A percentile compares a stretch with the other conserved stretches of the same genome.
Conservation (phyloP, 2,888 invertebrate genomes). For the Sinotaia quadrata region DNA sequence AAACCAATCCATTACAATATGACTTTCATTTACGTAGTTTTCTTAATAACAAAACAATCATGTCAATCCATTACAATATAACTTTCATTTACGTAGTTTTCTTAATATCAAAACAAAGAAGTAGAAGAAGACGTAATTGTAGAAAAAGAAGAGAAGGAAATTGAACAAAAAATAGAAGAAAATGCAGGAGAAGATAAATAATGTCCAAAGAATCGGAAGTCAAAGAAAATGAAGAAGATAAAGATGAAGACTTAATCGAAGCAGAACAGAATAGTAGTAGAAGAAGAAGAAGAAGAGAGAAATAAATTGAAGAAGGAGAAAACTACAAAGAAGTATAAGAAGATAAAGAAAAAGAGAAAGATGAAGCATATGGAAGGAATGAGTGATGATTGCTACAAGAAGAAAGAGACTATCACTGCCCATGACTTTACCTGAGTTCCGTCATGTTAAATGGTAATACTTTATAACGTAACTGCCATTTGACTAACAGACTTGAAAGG, state of each 20-base stretch:
- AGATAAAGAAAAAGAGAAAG: not conserved
- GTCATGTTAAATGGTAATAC: no score
- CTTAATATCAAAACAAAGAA: constrained; percentile 74
- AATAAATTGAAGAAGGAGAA: not conserved
- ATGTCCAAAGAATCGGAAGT: not conserved
- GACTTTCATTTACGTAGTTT: no score
- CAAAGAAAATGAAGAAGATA: not conserved
- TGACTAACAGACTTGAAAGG: no score
- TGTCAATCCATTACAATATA: no score
- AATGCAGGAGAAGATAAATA: constrained; percentile 80
- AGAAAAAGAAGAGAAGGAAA: constrained; percentile 79
- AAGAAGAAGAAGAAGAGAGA: not conserved
- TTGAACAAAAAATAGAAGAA: constrained; percentile 90
- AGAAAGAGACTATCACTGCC: no score
- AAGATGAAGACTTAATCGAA: not conserved
- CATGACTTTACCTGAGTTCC: no score
- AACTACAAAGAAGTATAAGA: not conserved
- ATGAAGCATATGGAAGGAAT: not conserved
- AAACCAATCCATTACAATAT: no score
- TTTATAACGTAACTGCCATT: no score
- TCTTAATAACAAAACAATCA: no score
- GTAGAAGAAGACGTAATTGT: constrained; percentile 84
- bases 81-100: no score
- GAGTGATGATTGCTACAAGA: not conserved
- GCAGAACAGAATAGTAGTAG: not conserved